phyloP scores from a whole-genome alignment of 2,888 invertebrate genomes.

The Siphonodentalium dalli region DNA sequence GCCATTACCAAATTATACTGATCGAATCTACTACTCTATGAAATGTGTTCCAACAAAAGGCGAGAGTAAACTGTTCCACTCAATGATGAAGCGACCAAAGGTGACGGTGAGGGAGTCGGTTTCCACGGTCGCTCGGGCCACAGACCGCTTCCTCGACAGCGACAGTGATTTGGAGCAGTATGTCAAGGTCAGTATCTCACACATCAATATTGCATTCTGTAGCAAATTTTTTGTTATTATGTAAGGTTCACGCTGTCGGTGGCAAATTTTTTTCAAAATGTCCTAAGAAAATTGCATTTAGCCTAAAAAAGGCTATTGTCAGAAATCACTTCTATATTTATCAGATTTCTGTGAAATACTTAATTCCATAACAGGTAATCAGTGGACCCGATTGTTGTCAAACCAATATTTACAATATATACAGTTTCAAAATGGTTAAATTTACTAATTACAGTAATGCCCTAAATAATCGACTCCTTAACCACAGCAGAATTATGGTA shows the following conservation, averaged over 20 bases:
- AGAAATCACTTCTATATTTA: too few species aligned
- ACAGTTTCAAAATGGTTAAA: too few species aligned
- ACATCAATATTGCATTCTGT: neutral
- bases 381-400: too few species aligned
- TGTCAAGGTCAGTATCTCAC: conserved; percentile 46
- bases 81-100: conserved; percentile 47
- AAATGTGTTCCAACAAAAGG: conserved; percentile 54
- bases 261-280: neutral
- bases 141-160: conserved; percentile 49
- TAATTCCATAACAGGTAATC: too few species aligned
- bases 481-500: too few species aligned
- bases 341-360: too few species aligned
- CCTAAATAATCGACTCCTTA: too few species aligned
- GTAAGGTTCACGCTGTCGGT: too few species aligned
- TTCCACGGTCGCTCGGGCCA: conserved; percentile 44
- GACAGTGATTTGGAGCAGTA: conserved; percentile 56
- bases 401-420: too few species aligned
- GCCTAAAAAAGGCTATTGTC: neutral
- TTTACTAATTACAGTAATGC: too few species aligned
- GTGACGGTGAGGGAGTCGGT: conserved; percentile 48
- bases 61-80: conserved; percentile 51
- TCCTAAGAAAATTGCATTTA: too few species aligned
- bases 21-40: conserved; percentile 54
- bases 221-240: too few species aligned
- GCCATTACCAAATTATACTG: conserved; percentile 55